Percentiles rank a stretch among this genome's conserved stretches.
These are phyloP conservation scores for Hirudinaria manillensis DNA, from an alignment of 2,888 invertebrate species.

Conservation along the genomic window DNA sequence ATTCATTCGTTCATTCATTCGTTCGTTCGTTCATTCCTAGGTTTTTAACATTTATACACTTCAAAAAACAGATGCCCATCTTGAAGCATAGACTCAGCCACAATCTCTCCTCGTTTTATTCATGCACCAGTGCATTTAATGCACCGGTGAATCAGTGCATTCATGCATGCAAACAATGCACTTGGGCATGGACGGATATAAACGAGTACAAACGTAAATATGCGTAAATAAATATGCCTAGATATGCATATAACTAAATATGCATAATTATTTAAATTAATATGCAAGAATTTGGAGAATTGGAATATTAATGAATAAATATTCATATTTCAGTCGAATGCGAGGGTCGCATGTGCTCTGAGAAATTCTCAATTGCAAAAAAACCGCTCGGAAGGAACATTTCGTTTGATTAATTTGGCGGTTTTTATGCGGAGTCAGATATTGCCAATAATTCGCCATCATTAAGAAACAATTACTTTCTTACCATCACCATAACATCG, in stretches of 20 bases:
- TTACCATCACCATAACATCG: too few species aligned
- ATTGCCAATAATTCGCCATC: too few species aligned
- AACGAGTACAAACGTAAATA: slow-evolving; percentile 7
- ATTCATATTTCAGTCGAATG: neutral
- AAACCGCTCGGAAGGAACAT: too few species aligned
- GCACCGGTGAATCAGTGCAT: slow-evolving; percentile 10
- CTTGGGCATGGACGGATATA: neutral
- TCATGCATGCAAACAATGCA: neutral
- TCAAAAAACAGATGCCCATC: too few species aligned
- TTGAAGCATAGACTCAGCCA: too few species aligned
- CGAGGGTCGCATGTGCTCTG: neutral
- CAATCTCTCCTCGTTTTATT: neutral
- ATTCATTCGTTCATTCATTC: too few species aligned
- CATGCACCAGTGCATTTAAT: slow-evolving; percentile 11
- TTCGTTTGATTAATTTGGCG: too few species aligned
- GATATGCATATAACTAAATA: slow-evolving; percentile 1
- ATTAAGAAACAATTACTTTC: too few species aligned
- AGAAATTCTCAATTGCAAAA: neutral
- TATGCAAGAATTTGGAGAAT: neutral
- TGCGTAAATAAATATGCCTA: slow-evolving; percentile 20
- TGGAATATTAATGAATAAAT: neutral
- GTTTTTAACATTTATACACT: too few species aligned
- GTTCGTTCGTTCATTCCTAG: too few species aligned
- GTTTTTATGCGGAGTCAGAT: too few species aligned
- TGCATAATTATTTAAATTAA: neutral